Base-by-base conservation (phyloP, 1,140 invertebrate genomes). In the Tyrophagus putrescentiae region DNA sequence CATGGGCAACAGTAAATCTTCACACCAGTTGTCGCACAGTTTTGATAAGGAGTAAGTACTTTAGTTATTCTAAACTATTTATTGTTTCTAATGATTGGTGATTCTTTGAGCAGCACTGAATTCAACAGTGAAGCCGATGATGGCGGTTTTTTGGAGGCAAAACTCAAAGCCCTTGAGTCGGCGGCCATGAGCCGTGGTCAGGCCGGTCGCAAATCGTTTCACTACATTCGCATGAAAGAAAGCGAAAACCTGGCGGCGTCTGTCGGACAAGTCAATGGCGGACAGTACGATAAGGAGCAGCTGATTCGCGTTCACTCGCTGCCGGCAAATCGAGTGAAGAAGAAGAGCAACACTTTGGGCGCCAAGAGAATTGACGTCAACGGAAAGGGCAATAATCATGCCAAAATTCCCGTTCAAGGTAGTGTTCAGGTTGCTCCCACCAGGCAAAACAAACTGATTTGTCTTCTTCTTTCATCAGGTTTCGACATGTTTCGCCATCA, bases 401-500 rank as follows among this genome's bases (percentile, higher is more conserved):
- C 23, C 7, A 48, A 18, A 48, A 48, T 48, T 21, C 45, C 45
- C 7, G 45, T 48, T 48, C 45, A 48, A 48, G 45, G 45, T 48
- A 7, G n/a, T n/a, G n/a, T n/a, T n/a, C n/a, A n/a, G n/a, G n/a
- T n/a, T n/a, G n/a, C n/a, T n/a, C n/a, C n/a, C n/a, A n/a, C n/a
- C n/a, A n/a, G n/a, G n/a, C n/a, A n/a, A n/a, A n/a, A n/a, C n/a
- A n/a, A n/a, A n/a, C n/a, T n/a, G n/a, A n/a, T n/a, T n/a, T n/a
- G n/a, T n/a, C n/a, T n/a, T n/a, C n/a, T n/a, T n/a, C n/a, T n/a
- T n/a, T n/a, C n/a, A n/a, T n/a, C 11, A 54, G 52, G 52, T 29
- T 54, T 54, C 25, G 52, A 54, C 27, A 13, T 54, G 52, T 27
- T 54, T 4, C 52, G 52, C 13, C 52, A 54, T 54, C 52, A 54